phyloP scores from a whole-genome alignment of 2,888 invertebrate genomes.

The Tanaodytes sp. region DNA sequence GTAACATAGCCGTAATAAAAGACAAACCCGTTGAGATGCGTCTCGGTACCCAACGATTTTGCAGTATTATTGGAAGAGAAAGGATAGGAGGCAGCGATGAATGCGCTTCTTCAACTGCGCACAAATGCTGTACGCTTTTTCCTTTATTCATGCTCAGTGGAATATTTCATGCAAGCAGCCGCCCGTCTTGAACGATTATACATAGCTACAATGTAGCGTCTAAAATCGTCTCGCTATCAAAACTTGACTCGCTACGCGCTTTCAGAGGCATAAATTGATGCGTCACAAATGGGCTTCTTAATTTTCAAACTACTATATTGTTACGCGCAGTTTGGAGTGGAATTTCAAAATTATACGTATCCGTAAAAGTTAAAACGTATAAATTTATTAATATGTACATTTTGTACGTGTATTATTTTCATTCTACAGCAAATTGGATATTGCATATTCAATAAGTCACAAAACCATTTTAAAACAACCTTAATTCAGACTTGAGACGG shows the following conservation, averaged over 20 bases:
- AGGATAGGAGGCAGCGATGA: conserved; percentile 46
- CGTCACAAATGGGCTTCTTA: conserved; percentile 16
- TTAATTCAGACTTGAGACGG: no score
- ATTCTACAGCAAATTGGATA: no score
- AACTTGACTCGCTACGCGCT: conserved; percentile 49
- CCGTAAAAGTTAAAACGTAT: no score
- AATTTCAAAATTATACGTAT: background rate
- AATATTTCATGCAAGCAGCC: conserved; percentile 61
- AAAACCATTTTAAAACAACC: no score
- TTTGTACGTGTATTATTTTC: no score
- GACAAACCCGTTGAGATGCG: conserved; percentile 50
- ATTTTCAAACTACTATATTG: conserved; percentile 26
- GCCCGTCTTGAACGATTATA: conserved; percentile 61
- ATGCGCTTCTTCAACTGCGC: conserved; percentile 40
- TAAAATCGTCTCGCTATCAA: conserved; percentile 65
- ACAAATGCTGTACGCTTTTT: conserved; percentile 40
- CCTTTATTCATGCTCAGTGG: conserved; percentile 63
- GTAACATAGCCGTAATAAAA: conserved; percentile 52
- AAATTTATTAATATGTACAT: no score
- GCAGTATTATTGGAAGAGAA: conserved; percentile 43
- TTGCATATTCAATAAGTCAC: no score
- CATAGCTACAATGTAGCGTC: conserved; percentile 58
- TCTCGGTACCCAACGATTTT: conserved; percentile 44
- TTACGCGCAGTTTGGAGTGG: conserved; percentile 15
- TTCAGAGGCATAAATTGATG: conserved; percentile 26